Percentiles rank a stretch among this genome's conserved stretches.
phyloP scores from a whole-genome alignment of 2,797 vertebrate genomes.

The Xiphophorus birchmanni region DNA sequence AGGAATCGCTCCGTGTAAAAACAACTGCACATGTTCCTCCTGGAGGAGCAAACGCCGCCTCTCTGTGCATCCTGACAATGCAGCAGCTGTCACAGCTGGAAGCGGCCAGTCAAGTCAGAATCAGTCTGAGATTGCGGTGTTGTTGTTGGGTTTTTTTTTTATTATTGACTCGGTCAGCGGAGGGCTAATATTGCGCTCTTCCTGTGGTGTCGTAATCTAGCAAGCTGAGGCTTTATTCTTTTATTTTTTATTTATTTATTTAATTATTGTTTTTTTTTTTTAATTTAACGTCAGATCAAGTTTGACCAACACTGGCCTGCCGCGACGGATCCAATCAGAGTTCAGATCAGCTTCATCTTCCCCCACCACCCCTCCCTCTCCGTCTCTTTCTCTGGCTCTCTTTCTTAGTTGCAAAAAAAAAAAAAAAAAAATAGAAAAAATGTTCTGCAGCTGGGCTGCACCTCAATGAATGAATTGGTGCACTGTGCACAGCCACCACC shows the following conservation, averaged over 20 bases:
- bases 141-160: conserved; percentile 27
- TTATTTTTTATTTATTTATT: too few species aligned
- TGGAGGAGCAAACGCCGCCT: conserved; percentile 2
- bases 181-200: conserved; percentile 66
- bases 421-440: conserved; percentile 36
- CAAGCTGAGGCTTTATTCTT: conserved; percentile 41
- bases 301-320: conserved; percentile 88
- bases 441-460: conserved; percentile 83
- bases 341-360: conserved; percentile 76
- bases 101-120: conserved; percentile 32
- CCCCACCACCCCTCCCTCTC: conserved; percentile 59
- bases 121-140: conserved; percentile 78
- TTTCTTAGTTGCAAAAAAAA: conserved; percentile 64
- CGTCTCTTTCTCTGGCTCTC: conserved; percentile 42
- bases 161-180: conserved; percentile 69
- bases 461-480: conserved; percentile 88
- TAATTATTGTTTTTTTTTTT: conserved; percentile 62
- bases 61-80: conserved; percentile 6
- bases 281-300: conserved; percentile 87
- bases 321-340: conserved; percentile 87
- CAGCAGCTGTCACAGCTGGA: conserved; percentile 55
- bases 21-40: not conserved
- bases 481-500: conserved; percentile 84
- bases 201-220: conserved; percentile 63
- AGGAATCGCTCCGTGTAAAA: not conserved